A percentile compares a stretch with the other conserved stretches of the same genome.
phyloP scores from a whole-genome alignment of 2,888 invertebrate species.

The Napeogenes inachia region DNA sequence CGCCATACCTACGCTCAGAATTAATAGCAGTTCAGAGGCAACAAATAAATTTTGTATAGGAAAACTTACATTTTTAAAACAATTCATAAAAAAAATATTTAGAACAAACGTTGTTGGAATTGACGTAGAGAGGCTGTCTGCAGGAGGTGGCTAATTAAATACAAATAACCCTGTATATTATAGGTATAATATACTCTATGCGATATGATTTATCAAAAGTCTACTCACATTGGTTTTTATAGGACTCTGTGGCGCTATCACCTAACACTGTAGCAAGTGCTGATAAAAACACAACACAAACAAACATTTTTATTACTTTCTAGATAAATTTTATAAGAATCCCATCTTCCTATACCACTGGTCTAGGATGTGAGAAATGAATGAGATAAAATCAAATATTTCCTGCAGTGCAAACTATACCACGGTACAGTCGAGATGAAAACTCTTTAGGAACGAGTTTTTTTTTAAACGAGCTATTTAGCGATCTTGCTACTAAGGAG shows the following conservation, averaged over 20 bases:
- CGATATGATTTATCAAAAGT: background rate
- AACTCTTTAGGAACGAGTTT: background rate
- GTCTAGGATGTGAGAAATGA: slow-evolving; percentile 1
- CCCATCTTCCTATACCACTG: background rate
- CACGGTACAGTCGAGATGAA: slow-evolving; percentile 11
- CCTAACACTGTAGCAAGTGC: slow-evolving; percentile 12
- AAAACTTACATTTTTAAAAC: no score
- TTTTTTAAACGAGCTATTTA: no score
- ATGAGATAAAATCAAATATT: slow-evolving; percentile 11
- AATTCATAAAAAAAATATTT: no score
- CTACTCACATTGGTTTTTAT: slow-evolving; percentile 36
- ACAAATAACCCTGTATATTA: no score
- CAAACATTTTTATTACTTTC: slow-evolving; percentile 8
- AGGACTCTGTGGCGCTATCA: slow-evolving; percentile 31
- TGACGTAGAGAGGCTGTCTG: no score
- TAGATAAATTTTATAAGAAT: background rate
- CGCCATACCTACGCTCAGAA: no score
- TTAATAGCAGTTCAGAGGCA: no score
- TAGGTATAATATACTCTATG: no score
- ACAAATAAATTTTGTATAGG: no score
- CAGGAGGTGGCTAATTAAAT: no score
- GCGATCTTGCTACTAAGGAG: no score
- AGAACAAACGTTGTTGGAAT: no score
- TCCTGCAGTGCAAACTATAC: background rate
- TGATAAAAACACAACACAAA: slow-evolving; percentile 1